Evolutionary conservation across 1,140 invertebrate genomes (phyloP).

Genomic region (Drosophila baimaii): DNA sequence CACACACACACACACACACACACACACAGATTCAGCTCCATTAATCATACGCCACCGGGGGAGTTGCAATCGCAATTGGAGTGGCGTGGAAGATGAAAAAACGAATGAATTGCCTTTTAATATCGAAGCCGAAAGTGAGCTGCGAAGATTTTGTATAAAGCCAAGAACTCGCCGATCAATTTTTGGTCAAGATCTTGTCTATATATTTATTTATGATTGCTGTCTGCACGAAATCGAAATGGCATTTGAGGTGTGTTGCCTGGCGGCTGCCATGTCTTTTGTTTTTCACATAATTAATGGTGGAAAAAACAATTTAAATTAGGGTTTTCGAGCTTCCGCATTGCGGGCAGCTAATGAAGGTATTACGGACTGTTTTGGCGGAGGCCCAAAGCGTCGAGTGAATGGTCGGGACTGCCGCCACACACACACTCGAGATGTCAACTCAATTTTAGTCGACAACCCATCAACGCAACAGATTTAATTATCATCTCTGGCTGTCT

Average conservation of each 20-base stretch:
- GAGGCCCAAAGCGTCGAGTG: too few species aligned
- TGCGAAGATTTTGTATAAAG: conserved; percentile 42
- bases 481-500: conserved; percentile 58
- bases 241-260: conserved; percentile 53
- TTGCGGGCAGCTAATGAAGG: conserved; percentile 37
- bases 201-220: conserved; percentile 36
- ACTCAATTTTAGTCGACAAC: conserved; percentile 54
- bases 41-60: conserved; percentile 62
- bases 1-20: neutral
- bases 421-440: conserved; percentile 64
- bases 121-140: conserved; percentile 69
- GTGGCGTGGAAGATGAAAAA: conserved; percentile 26
- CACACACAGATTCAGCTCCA: conserved; percentile 39
- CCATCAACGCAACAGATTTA: conserved; percentile 65
- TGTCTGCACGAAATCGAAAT: conserved; percentile 64
- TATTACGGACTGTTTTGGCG: too few species aligned
- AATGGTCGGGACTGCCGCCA: conserved; percentile 50
- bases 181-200: conserved; percentile 46
- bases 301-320: conserved; percentile 55
- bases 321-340: conserved; percentile 57
- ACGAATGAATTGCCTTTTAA: conserved; percentile 70
- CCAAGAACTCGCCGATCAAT: conserved; percentile 54
- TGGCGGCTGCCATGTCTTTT: conserved; percentile 19
- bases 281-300: conserved; percentile 70
- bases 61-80: conserved; percentile 48